Percentiles rank a stretch among this genome's conserved stretches.
Conservation (phyloP, 2,797 vertebrate species). For the Nothura maculosa region DNA sequence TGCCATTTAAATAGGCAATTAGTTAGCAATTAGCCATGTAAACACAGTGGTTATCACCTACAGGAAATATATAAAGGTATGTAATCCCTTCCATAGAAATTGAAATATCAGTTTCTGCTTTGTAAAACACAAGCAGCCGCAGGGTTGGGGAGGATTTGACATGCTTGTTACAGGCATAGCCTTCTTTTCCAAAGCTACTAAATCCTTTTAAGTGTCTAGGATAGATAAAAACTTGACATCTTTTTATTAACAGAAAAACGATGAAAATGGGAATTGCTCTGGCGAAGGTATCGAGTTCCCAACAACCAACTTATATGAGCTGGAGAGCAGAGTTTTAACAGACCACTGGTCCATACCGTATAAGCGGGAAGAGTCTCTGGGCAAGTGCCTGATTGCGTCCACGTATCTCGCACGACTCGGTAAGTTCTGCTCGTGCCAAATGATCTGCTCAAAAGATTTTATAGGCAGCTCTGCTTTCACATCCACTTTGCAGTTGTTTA, state of each 20-base stretch:
- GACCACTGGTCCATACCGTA: slow-evolving; percentile 99
- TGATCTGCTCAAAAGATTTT: neutral
- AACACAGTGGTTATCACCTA: slow-evolving; percentile 17
- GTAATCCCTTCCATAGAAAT: slow-evolving; percentile 23
- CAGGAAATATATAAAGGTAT: neutral
- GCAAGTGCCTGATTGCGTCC: slow-evolving; percentile 97
- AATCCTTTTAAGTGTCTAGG: neutral
- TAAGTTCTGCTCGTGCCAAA: slow-evolving; percentile 74
- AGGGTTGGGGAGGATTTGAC: slow-evolving; percentile 9
- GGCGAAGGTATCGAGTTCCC: slow-evolving; percentile 97
- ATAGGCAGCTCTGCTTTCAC: fast-evolving
- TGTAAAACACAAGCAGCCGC: neutral
- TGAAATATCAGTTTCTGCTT: neutral
- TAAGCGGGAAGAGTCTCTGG: slow-evolving; percentile 96
- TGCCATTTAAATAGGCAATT: slow-evolving; percentile 16
- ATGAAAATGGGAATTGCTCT: slow-evolving; percentile 98
- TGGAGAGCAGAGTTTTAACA: slow-evolving; percentile 97
- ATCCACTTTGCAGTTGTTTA: neutral
- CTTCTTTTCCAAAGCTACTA: neutral
- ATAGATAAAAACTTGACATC: neutral
- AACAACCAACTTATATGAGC: slow-evolving; percentile 97
- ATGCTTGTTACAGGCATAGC: neutral
- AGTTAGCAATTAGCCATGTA: slow-evolving; percentile 46
- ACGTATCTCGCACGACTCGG: slow-evolving; percentile 94
- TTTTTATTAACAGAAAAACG: slow-evolving; percentile 88